A percentile compares a stretch with the other conserved stretches of the same genome.
Conservation (phyloP, 2,797 vertebrate genomes). For the Acrossocheilus wenchowensis region DNA sequence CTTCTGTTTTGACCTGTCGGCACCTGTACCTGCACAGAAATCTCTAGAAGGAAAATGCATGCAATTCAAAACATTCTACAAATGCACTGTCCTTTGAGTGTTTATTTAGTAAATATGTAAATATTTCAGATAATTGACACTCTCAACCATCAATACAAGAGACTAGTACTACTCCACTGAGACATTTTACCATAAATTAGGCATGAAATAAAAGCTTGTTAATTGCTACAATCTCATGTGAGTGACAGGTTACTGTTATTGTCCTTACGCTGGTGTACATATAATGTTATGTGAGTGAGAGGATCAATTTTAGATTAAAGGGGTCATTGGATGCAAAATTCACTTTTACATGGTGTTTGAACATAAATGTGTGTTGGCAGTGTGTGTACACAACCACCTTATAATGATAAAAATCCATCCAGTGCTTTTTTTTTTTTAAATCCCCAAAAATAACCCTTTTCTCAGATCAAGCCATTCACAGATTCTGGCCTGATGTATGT, state of each 20-base stretch:
- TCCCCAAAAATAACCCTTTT: too few relatives aligned
- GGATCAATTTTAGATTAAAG: background rate
- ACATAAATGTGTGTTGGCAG: too few relatives aligned
- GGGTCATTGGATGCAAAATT: background rate
- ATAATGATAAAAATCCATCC: too few relatives aligned
- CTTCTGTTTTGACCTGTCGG: background rate
- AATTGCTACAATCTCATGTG: background rate
- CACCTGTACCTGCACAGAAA: background rate
- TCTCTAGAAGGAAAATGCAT: background rate
- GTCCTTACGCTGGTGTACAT: background rate
- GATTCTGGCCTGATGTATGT: too few relatives aligned
- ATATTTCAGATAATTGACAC: background rate
- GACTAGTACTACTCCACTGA: background rate
- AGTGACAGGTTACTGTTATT: background rate
- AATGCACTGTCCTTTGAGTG: background rate
- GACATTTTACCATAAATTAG: background rate
- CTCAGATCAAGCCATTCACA: too few relatives aligned
- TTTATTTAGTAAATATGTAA: background rate
- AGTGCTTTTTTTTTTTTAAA: too few relatives aligned
- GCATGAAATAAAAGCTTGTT: background rate
- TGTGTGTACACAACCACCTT: too few relatives aligned
- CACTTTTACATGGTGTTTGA: too few relatives aligned
- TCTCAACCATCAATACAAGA: background rate
- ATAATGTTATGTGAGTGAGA: background rate
- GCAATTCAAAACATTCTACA: background rate